Evolutionary conservation across 2,113 vertebrate species (phyloP), one percentile per base, ranked within the genome.

Genomic region (Pseudonaja textilis): DNA sequence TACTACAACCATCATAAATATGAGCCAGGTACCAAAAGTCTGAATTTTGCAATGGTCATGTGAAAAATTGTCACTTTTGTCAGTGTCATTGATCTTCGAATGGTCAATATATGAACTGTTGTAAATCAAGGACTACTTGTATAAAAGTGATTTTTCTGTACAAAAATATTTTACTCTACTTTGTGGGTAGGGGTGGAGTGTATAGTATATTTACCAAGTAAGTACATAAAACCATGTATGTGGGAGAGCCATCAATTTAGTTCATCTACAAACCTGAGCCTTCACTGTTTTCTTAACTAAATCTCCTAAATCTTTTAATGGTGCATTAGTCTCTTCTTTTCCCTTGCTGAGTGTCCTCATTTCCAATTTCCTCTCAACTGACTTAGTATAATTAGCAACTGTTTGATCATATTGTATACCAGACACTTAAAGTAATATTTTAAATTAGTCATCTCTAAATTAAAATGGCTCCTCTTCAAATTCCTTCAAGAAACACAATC

Each of bases 241-340:
- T 55, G 69, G 25, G 52, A 74, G 14, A 81, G 10, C 52, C 23
- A 5, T 39, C 74, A 57, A 56, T 56, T 85, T 23, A 85, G 34
- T 1, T 85, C 12, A 55, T 29, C 50, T 55, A 18, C 23, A 86
- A 57, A 59, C 39, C 39, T n/a, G 29, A 47, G 16, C 23, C 39
- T 86, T 91, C 50, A 85, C n/a, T 54, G 25, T 25, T 91, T n/a
- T 55, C 54, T 81, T 57, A 85, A 85, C 50, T 26, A 81, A 57
- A 45, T 42, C 22, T 23, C 22, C 25, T 16, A 55, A 91, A 91
- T 56, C 34, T 91, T 26, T 47, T 57, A 74, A 91, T 55, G 69
- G 85, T 85, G 47, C 22, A 91, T 91, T 85, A 91, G 90, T 55
- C 69, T 57, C 34, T 45, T 81, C 34, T 57, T 91, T 86, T 57